Evolutionary conservation across 2,888 invertebrate genomes (phyloP), one percentile per base, ranked within the genome.

Genomic region (Zaprionus obscuricornis): DNA sequence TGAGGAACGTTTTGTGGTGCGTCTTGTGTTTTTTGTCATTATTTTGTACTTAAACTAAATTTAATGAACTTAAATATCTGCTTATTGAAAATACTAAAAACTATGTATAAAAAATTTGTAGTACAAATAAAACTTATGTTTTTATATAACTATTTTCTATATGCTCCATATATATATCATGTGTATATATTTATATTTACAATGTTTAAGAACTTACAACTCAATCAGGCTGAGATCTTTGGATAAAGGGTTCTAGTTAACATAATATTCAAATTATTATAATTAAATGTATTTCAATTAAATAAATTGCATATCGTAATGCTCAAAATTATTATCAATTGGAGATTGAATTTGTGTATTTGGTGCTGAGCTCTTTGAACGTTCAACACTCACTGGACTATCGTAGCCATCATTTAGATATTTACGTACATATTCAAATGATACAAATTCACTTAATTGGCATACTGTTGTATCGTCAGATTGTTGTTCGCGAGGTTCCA

Each of bases 351-450:
- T 82, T 69, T 63, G 63, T 14, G 58, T 60, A 52, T 66, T 69
- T 42, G 59, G 22, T n/a, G 33, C 33, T 14, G 59, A 51, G 34
- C 63, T 60, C 42, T 79, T 86, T 14, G 24, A 10, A 11, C 22
- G 31, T 5, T 54, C 42, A 7, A 26, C 13, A 6, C 2, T 13
- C n/a, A n/a, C n/a, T 11, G 57, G 37, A 0, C 46, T 73, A 26
- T 88, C 89, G 58, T 87, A 88, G 42, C 86, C 82, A 71, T 90
- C 89, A 36, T 88, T 85, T 14, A 90, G 79, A 69, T 90, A 82
- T 74, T 89, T 90, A 74, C 89, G 90, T 70, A 90, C 90, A 73
- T 89, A 90, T 63, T 90, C 90, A 66, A 90, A 90, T 51, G 90
- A 90, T 46, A 90, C 90, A 68, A 86, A 90, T 66, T 90, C 90